Evolutionary conservation across 2,888 invertebrate species (phyloP), one percentile per base, ranked within the genome.

Genomic region (Brachyptera putata): DNA sequence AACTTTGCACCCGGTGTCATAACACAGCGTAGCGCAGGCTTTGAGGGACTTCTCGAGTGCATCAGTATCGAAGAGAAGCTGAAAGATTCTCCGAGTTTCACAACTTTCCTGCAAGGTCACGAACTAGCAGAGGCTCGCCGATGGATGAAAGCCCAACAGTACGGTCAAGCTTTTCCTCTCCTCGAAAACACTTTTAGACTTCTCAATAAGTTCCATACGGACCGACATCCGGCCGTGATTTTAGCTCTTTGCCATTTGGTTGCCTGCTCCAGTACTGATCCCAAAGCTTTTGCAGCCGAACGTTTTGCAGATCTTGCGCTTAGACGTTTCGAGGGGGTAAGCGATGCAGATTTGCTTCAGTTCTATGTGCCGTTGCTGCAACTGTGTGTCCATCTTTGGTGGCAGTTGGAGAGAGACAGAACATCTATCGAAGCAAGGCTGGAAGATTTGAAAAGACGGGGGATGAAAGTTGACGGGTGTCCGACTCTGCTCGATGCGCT

Each of bases 1-100:
- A 89, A 89, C 70, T 89, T 88, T 69, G 84, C 85, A 56, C 79
- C 83, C 13, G 82, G 79, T 65, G 72, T 87, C 53, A 87, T 88
- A 68, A 80, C 81, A 2, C 77, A 79, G 37, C 76, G 89, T 66
- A 84, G 85, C 71, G 73, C 76, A 1, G 82, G 83, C 16, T 89
- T 89, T 75, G 84, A 86, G 70, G 73, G 75, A 55, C 74, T 89
- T 30, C 69, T 88, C 26, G 77, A 78, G 57, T 74, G 83, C 66
- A 74, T 87, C 64, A 77, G 80, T 0, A 75, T 71, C 65, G 80
- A 83, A 57, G 77, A 79, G 36, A 76, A 78, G 41, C 72, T 88
- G 11, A 76, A 84, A 65, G 81, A 83, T 43, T 79, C 84, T 11
- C 72, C 76, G 1, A 74, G 79, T 22, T 79, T 85, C 63, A 73